Conservation (phyloP, 2,888 invertebrate genomes). For the Schizotus pectinicornis region DNA sequence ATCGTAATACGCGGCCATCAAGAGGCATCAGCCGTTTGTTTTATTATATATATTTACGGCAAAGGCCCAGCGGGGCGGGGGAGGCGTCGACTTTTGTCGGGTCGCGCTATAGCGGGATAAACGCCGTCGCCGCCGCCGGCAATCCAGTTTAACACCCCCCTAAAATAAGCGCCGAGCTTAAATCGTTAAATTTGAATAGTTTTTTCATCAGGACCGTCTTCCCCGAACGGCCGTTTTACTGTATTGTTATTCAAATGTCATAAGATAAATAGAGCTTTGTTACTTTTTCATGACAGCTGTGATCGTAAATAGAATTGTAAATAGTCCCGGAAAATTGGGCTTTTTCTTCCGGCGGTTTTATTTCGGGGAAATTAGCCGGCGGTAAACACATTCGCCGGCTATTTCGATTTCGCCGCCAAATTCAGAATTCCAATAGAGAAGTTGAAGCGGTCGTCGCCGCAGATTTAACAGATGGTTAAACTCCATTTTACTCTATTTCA, state of each 20-base stretch:
- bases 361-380: slow-evolving; percentile 16
- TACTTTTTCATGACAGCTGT: slow-evolving; percentile 30
- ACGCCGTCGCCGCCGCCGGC: slow-evolving; percentile 38
- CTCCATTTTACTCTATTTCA: background rate
- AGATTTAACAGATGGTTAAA: slow-evolving; percentile 3
- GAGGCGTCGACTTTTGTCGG: slow-evolving; percentile 21
- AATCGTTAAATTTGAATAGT: slow-evolving; percentile 48
- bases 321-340: slow-evolving; percentile 28
- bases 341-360: slow-evolving; percentile 22
- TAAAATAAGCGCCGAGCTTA: slow-evolving; percentile 42
- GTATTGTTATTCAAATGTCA: slow-evolving; percentile 38
- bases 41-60: slow-evolving; percentile 29
- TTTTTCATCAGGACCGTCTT: slow-evolving; percentile 33
- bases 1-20: slow-evolving; percentile 46
- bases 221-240: slow-evolving; percentile 32
- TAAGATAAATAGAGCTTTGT: slow-evolving; percentile 30
- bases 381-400: slow-evolving; percentile 11
- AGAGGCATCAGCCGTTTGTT: slow-evolving; percentile 40
- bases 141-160: slow-evolving; percentile 43
- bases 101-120: slow-evolving; percentile 35
- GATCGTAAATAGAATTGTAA: slow-evolving; percentile 33
- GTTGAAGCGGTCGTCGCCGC: background rate
- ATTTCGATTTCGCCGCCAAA: background rate
- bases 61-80: slow-evolving; percentile 1
- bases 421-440: background rate